Evolutionary conservation across 2,888 invertebrate genomes (phyloP), one percentile per base, ranked within the genome.

Genomic region (Habroteleia sp.): DNA sequence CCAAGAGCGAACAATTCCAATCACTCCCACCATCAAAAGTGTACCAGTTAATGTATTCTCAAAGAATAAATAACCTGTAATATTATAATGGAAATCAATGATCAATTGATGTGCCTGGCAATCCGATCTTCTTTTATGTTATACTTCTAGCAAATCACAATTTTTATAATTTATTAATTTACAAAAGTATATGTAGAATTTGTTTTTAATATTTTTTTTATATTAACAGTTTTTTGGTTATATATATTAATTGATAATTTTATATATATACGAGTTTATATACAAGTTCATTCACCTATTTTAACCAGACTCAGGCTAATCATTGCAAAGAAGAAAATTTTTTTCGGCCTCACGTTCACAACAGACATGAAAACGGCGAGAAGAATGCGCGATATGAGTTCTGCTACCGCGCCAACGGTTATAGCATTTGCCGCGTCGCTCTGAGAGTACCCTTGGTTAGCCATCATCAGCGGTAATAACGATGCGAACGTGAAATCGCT

Each of bases 401-500:
- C 95, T 0, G 93, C 91, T 7, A 92, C 88, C 0, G 94, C 94
- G 0, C 92, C 92, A 1, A 93, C 91, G 76, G 94, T 93, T 48
- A 95, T 92, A 60, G 94, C 91, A 1, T 91, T 89, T 0, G 95
- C 93, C 0, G 93, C 91, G 79, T 93, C 91, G 72, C 90, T 89
- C 83, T 90, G 89, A 3, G 89, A 87, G 81, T 91, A 93, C 71
- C 91, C 91, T 56, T 90, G 89, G 0, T 91, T 91, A 58, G 90
- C 90, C 65, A 93, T 88, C 73, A 93, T 88, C 79, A 94, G 82
- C 0, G 95, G 94, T 72, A 94, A 91, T 48, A 95, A 83, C 0
- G 93, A 92, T 77, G 93, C 91, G 84, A 95, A 95, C 0, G 92
- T 92, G 33, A 92, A 90, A 84, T 95, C 94, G 2, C 93, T 91